Evolutionary conservation across 1,140 invertebrate species (phyloP).

Genomic region (Brachionus calyciflorus): DNA sequence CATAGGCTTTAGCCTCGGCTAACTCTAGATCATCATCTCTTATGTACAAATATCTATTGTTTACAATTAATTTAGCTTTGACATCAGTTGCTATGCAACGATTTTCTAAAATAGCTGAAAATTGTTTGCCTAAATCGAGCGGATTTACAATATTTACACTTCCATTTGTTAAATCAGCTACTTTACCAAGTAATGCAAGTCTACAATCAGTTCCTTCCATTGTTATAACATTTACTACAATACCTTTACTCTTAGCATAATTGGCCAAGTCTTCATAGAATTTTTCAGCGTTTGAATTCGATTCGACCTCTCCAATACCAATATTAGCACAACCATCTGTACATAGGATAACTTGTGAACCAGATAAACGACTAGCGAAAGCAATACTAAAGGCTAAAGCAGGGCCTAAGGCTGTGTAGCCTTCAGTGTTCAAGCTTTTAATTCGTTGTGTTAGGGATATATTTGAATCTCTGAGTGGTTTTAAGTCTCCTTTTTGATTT

Average conservation of each 20-base stretch:
- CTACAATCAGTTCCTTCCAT: slow-evolving; percentile 58
- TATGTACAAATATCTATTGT: slow-evolving; percentile 46
- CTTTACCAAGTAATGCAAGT: slow-evolving; percentile 54
- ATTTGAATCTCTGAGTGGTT: slow-evolving; percentile 49
- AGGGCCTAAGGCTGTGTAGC: slow-evolving; percentile 56
- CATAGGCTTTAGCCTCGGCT: background rate
- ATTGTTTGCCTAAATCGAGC: no score
- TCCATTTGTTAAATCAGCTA: slow-evolving; percentile 56
- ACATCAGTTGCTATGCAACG: no score
- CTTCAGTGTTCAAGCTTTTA: slow-evolving; percentile 48
- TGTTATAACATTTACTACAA: slow-evolving; percentile 56
- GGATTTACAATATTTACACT: slow-evolving; percentile 10
- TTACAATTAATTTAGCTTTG: no score
- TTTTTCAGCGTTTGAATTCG: slow-evolving; percentile 19
- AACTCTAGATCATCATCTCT: slow-evolving; percentile 12
- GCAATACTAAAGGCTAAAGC: slow-evolving; percentile 53
- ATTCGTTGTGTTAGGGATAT: slow-evolving; percentile 49
- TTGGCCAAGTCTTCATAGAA: slow-evolving; percentile 54
- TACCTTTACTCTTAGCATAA: slow-evolving; percentile 52
- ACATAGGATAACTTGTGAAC: slow-evolving; percentile 59
- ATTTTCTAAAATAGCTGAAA: no score
- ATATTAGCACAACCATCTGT: slow-evolving; percentile 59
- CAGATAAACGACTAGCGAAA: slow-evolving; percentile 52
- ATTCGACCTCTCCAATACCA: slow-evolving; percentile 54
- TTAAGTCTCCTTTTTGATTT: slow-evolving; percentile 49